Percentiles rank a stretch among this genome's conserved stretches.
These are phyloP conservation scores for Nephila pilipes DNA, from an alignment of 1,140 invertebrate species.

Conservation along the genomic window DNA sequence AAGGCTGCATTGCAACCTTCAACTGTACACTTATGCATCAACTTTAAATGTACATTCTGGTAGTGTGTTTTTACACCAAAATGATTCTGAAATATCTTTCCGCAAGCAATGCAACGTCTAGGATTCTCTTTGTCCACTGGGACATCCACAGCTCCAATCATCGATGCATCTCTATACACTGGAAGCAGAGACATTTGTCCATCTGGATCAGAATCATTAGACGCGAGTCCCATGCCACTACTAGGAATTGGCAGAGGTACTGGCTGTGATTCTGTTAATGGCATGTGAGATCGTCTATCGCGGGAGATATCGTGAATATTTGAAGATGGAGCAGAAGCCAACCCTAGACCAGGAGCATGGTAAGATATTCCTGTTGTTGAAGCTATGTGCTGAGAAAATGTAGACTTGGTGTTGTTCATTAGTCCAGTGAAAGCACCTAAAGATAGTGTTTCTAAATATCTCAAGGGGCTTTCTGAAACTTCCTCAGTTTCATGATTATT, in stretches of 20 bases:
- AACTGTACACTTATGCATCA: constrained; percentile 97
- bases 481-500: constrained; percentile 76
- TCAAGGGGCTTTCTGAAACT: constrained; percentile 85
- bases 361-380: constrained; percentile 78
- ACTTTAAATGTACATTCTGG: constrained; percentile 96
- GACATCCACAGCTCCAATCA: constrained; percentile 82
- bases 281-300: constrained; percentile 68
- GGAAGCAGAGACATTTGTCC: constrained; percentile 74
- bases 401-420: constrained; percentile 67
- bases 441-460: constrained; percentile 90
- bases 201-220: constrained; percentile 71
- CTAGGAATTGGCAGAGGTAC: constrained; percentile 57
- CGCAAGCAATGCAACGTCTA: constrained; percentile 93
- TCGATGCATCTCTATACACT: constrained; percentile 78
- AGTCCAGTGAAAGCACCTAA: constrained; percentile 85
- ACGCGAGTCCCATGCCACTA: constrained; percentile 40
- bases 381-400: constrained; percentile 60
- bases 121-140: constrained; percentile 93
- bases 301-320: constrained; percentile 29
- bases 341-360: constrained; percentile 79
- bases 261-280: constrained; percentile 52
- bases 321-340: constrained; percentile 69
- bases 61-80: constrained; percentile 98
- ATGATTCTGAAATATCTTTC: constrained; percentile 96
- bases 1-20: constrained; percentile 98